Percentiles rank a stretch among this genome's conserved stretches.
Evolutionary conservation across 2,888 invertebrate species (phyloP).

Genomic region (Pachymerium ferrugineum): DNA sequence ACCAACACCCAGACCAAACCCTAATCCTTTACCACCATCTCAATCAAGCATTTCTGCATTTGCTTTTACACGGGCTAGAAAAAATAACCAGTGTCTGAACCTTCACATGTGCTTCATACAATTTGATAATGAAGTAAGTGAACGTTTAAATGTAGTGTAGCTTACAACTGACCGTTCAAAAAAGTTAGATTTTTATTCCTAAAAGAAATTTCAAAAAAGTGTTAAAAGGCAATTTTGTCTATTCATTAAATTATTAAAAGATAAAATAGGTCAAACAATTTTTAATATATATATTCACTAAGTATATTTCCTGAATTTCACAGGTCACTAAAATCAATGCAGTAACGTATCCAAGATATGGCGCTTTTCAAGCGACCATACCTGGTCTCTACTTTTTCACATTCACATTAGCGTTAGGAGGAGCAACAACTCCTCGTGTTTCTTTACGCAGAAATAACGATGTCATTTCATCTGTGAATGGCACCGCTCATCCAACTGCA

Average conservation of each 20-base stretch:
- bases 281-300: too few species aligned
- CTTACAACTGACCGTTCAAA: too few species aligned
- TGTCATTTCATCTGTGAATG: neutral
- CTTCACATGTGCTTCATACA: neutral
- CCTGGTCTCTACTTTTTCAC: constrained; percentile 5
- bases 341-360: neutral
- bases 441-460: constrained; percentile 1
- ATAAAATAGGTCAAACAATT: too few species aligned
- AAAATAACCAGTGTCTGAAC: constrained; percentile 16
- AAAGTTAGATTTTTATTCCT: too few species aligned
- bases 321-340: constrained; percentile 15
- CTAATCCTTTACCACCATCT: neutral
- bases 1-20: neutral
- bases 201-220: too few species aligned
- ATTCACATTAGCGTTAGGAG: neutral
- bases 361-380: neutral
- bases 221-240: too few species aligned
- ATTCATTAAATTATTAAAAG: too few species aligned
- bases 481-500: neutral
- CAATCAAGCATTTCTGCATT: neutral
- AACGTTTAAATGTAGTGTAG: too few species aligned
- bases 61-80: neutral
- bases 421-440: neutral
- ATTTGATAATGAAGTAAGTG: constrained; percentile 1
- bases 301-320: neutral